Conservation (phyloP, 2,113 vertebrate genomes). For the Albula glossodonta region DNA sequence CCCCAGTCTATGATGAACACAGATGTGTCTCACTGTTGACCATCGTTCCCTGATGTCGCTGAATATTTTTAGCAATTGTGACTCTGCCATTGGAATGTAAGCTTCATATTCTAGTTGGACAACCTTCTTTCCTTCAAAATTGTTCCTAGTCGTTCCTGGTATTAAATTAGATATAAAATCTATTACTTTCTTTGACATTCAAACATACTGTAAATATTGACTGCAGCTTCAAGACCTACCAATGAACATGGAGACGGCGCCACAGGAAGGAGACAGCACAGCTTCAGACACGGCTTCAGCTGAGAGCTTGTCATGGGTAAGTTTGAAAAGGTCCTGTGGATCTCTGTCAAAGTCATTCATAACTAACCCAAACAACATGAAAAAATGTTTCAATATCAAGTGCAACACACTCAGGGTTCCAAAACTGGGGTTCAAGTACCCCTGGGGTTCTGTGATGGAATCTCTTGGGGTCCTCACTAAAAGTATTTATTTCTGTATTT, state of each 20-base stretch:
- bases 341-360: slow-evolving; percentile 49
- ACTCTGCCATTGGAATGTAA: slow-evolving; percentile 85
- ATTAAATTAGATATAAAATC: slow-evolving; percentile 2
- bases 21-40: slow-evolving; percentile 79
- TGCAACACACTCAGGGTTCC: neutral
- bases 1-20: slow-evolving; percentile 88
- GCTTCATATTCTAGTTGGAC: slow-evolving; percentile 87
- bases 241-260: slow-evolving; percentile 85
- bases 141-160: slow-evolving; percentile 85
- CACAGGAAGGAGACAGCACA: slow-evolving; percentile 79
- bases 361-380: slow-evolving; percentile 18
- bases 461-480: no score
- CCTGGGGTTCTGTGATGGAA: no score
- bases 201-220: neutral
- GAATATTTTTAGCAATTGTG: slow-evolving; percentile 83
- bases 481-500: no score
- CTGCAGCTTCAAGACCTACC: slow-evolving; percentile 66
- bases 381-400: neutral
- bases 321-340: slow-evolving; percentile 72
- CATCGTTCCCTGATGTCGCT: slow-evolving; percentile 76
- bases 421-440: neutral
- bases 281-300: slow-evolving; percentile 75
- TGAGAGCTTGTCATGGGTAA: slow-evolving; percentile 78
- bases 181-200: neutral
- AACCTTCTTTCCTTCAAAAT: slow-evolving; percentile 81